phyloP scores from a whole-genome alignment of 2,113 vertebrate genomes.

The Macquaria ambigua region DNA sequence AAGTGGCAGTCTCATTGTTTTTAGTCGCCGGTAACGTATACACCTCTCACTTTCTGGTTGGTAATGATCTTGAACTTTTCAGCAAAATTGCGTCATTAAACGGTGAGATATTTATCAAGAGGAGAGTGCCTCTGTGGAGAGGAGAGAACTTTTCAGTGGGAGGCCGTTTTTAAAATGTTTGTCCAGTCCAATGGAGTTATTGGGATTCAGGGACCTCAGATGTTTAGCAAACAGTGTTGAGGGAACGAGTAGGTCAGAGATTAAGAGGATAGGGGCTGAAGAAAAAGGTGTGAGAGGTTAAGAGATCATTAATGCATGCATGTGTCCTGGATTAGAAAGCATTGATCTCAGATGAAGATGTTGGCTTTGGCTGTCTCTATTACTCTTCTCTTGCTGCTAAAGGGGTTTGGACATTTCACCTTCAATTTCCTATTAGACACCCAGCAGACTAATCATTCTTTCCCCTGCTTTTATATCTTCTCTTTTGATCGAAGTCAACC shows the following conservation, averaged over 20 bases:
- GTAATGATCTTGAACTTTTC: constrained; percentile 67
- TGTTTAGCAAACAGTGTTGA: constrained; percentile 19
- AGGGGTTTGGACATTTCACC: constrained; percentile 45
- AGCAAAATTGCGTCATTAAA: constrained; percentile 58
- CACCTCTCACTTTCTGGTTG: constrained; percentile 59
- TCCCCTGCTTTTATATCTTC: constrained; percentile 4
- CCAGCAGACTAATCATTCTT: constrained; percentile 35
- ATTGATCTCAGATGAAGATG: constrained; percentile 66
- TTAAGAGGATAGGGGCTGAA: constrained; percentile 6
- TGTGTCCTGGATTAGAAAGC: constrained; percentile 66
- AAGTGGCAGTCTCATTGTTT: constrained; percentile 67
- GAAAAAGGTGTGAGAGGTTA: constrained; percentile 46
- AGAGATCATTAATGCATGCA: constrained; percentile 67
- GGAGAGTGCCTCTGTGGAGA: neutral
- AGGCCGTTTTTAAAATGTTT: constrained; percentile 25
- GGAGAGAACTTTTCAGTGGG: neutral
- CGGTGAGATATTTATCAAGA: constrained; percentile 44
- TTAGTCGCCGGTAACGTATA: constrained; percentile 55
- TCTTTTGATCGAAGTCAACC: constrained; percentile 9
- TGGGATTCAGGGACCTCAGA: constrained; percentile 4
- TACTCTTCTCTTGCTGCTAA: constrained; percentile 36
- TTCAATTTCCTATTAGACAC: constrained; percentile 35
- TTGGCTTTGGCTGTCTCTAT: constrained; percentile 68
- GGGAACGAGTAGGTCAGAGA: constrained; percentile 21
- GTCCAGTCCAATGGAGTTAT: neutral